Evolutionary conservation across 2,797 vertebrate genomes (phyloP), one percentile per base, ranked within the genome.

Genomic region (Spondyliosoma cantharus): DNA sequence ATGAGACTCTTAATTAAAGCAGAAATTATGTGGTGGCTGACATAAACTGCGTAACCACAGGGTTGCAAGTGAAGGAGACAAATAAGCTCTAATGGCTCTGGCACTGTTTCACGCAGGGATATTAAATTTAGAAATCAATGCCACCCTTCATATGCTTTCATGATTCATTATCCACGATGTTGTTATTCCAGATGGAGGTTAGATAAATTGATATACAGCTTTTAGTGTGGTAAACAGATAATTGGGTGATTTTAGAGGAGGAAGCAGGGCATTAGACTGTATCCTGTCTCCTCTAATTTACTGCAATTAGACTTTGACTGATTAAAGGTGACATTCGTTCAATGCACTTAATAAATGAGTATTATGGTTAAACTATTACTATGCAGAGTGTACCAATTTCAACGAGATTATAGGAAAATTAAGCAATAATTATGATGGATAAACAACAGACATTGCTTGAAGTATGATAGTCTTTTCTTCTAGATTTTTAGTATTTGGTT

Each of bases 81-180:
- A 82, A 76, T 74, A 46, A 45, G 20, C 32, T 71, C 20, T 67
- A 69, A 79, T 68, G 54, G 46, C 71, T 74, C 27, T 52, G 32
- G 53, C 43, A 1, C 50, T 58, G 61, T 62, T 76, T 83, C n/a
- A 42, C 62, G 5, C 7, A 71, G 2, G 24, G 56, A 79, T 78
- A 83, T 81, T 70, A 54, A 17, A 78, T 66, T 53, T 67, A 74
- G 68, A 49, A 71, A 71, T 52, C 20, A 8, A 37, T 66, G 24
- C 16, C 25, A 74, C 68, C 49, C 27, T 65, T 74, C 74, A 77
- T 77, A 54, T 72, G 19, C 37, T 69, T 49, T 74, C 13, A 24
- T 63, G 25, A 61, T 62, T 71, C 61, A 61, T 52, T 76, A 61
- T 46, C 25, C 50, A 53, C 42, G 17, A 20, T 17, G 11, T 48